Base-by-base conservation (phyloP, 2,888 invertebrate species). In the Dastarcus helophoroides region DNA sequence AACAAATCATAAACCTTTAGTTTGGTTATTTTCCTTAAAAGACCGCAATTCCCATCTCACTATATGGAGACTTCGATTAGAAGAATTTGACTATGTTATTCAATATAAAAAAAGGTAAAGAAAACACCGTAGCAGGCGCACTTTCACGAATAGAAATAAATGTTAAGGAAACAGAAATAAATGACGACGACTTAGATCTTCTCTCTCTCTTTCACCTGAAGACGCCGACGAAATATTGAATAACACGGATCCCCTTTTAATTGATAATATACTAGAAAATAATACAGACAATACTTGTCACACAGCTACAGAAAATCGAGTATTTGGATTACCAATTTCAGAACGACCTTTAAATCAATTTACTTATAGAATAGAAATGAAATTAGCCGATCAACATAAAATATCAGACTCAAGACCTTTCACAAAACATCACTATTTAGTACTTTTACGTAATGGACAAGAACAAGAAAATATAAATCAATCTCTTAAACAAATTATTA, bases 1-100 rank as follows among this genome's bases (percentile, higher is more conserved):
- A 26, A 42, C 39, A 3, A 42, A 46, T 24, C 47, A 44, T 16
- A 42, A 38, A 31, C 42, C 41, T 2, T 26, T 46, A 12, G 33
- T 41, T 22, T 45, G 44, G 43, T 14, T 43, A 6, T 36, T 35
- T 25, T 35, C 32, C 3, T 10, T 41, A 5, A 41, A 41, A 28
- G 36, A 42, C 21, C 35, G 39, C 2, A 39, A 41, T 25, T 34
- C 33, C 4, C 9, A 37, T 26, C 22, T 35, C 14, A 29, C 31
- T 4, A 21, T 31, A 19, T 39, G 34, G 36, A 25, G 37, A 24
- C 15, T 31, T 8, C 14, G 33, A 25, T 25, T 35, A 14, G 35
- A 39, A 25, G 37, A 42, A 33, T 38, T 35, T 26, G 16, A 37
- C n/a, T 31, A 16, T 22, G 11, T 33, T 12, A 36, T 36, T 3